phyloP scores from a whole-genome alignment of 2,797 vertebrate genomes.

The Erpetoichthys calabaricus region DNA sequence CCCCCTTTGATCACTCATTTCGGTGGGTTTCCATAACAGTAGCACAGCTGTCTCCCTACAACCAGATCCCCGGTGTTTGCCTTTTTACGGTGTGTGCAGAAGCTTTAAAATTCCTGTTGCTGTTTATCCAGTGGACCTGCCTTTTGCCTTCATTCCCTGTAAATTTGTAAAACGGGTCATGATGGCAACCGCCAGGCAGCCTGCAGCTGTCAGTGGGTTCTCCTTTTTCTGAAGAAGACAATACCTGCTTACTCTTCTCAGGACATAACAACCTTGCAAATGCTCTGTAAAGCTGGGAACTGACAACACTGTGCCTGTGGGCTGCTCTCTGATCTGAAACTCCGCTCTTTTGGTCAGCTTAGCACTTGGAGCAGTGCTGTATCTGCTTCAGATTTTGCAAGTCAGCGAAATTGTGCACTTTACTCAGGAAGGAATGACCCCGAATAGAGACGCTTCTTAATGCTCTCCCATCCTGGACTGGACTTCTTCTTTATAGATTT shows the following conservation, averaged over 20 bases:
- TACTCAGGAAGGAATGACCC: too few species aligned
- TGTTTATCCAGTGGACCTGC: conserved; percentile 67
- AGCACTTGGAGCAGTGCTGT: too few species aligned
- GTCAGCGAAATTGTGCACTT: too few species aligned
- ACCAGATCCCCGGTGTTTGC: too few species aligned
- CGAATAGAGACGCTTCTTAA: too few species aligned
- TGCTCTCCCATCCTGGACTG: too few species aligned
- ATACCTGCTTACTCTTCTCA: conserved; percentile 1
- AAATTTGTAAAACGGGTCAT: conserved; percentile 63
- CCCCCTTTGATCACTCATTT: too few species aligned
- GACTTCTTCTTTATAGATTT: too few species aligned
- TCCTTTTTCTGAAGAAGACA: conserved; percentile 31
- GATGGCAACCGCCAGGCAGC: conserved; percentile 50
- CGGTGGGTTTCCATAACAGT: too few species aligned
- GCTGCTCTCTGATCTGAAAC: background rate
- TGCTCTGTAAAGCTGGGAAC: background rate
- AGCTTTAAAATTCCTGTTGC: conserved; percentile 56
- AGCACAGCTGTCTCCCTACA: too few species aligned
- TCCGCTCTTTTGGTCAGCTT: background rate
- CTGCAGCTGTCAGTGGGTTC: conserved; percentile 31
- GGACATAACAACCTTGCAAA: background rate
- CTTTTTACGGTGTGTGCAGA: conserved; percentile 58
- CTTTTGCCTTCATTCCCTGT: conserved; percentile 38
- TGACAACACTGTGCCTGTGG: conserved; percentile 1
- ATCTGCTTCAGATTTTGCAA: too few species aligned